These are phyloP conservation scores for Panagrolaimus sp. DNA, from an alignment of 1,140 invertebrate genomes.

Conservation along the genomic window DNA sequence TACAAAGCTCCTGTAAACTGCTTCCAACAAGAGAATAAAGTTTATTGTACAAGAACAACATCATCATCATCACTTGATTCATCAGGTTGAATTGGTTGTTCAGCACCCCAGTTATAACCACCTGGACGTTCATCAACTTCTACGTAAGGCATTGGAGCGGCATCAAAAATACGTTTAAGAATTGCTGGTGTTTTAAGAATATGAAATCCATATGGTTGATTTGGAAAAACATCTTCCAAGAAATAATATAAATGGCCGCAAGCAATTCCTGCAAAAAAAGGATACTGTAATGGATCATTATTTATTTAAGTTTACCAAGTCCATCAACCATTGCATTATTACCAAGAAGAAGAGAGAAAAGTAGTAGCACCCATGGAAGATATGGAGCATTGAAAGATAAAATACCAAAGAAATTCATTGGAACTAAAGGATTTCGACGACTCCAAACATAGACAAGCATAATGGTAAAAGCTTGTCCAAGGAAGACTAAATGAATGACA, in stretches of 20 bases:
- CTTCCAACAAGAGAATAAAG: background rate
- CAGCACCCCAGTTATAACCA: constrained; percentile 55
- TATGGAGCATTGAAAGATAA: constrained; percentile 97
- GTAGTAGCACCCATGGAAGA: constrained; percentile 92
- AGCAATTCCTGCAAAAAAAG: constrained; percentile 70
- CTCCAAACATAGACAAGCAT: constrained; percentile 99
- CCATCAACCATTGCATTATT: constrained; percentile 94
- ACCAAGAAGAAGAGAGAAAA: constrained; percentile 88
- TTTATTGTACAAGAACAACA: constrained; percentile 5
- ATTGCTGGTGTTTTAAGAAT: constrained; percentile 85
- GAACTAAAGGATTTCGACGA: constrained; percentile 84
- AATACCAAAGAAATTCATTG: constrained; percentile 98
- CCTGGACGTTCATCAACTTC: constrained; percentile 51
- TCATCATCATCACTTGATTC: background rate
- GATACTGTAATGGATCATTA: background rate
- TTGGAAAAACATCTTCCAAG: constrained; percentile 93
- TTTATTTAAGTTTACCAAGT: constrained; percentile 67
- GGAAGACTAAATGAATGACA: constrained; percentile 92
- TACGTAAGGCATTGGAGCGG: constrained; percentile 45
- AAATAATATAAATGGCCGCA: constrained; percentile 99
- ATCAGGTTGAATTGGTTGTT: constrained; percentile 15
- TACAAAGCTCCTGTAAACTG: constrained; percentile 4
- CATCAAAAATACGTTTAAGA: constrained; percentile 68
- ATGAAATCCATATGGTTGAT: constrained; percentile 80
- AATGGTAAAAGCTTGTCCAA: constrained; percentile 97